These are phyloP conservation scores for Dolomedes plantarius DNA, from an alignment of 2,888 invertebrate species.

Conservation along the genomic window DNA sequence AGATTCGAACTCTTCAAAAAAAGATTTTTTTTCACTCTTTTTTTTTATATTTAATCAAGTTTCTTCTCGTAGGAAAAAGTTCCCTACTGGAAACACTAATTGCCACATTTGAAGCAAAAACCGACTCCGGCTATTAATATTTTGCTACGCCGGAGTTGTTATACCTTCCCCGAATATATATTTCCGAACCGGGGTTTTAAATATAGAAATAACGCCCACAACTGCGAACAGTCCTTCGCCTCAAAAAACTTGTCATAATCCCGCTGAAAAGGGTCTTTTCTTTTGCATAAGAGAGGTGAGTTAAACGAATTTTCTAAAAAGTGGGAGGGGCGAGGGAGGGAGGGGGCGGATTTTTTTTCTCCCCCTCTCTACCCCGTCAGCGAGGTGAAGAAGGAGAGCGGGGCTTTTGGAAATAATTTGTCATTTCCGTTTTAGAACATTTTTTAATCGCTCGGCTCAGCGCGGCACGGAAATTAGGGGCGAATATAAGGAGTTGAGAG, in stretches of 20 bases:
- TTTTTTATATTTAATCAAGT: no score
- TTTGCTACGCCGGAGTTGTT: neutral
- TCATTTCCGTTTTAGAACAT: conserved; percentile 43
- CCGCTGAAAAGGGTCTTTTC: conserved; percentile 32
- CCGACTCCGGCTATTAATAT: neutral
- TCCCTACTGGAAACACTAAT: neutral
- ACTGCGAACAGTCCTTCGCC: neutral
- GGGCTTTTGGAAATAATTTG: conserved; percentile 53
- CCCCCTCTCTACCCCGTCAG: neutral
- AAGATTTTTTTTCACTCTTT: neutral
- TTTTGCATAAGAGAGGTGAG: conserved; percentile 23
- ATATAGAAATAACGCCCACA: neutral
- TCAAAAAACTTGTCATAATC: conserved; percentile 23
- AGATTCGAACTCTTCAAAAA: neutral
- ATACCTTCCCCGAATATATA: neutral
- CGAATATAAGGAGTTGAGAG: conserved; percentile 40
- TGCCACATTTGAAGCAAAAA: neutral
- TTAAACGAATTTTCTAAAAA: neutral
- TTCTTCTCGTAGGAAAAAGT: neutral
- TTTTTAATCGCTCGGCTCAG: conserved; percentile 29
- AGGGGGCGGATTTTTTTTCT: conserved; percentile 12
- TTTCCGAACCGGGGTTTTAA: neutral
- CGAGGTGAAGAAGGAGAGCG: neutral
- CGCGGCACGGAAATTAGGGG: conserved; percentile 55
- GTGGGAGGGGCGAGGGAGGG: neutral